phyloP scores from a whole-genome alignment of 2,113 vertebrate genomes.

The Lathamus discolor region DNA sequence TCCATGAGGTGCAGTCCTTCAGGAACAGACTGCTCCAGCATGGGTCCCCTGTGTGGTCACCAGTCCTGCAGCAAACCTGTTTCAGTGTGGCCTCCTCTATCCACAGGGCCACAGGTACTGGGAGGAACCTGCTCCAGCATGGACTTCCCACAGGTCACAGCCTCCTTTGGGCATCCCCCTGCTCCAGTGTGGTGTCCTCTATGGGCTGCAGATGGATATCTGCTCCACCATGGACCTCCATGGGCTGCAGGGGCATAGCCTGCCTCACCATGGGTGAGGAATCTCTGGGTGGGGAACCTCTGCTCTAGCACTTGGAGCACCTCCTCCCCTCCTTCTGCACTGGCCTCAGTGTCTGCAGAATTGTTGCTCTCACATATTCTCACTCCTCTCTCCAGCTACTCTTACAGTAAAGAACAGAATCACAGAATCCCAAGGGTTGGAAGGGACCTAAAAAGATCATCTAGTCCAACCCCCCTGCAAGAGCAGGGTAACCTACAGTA shows the following conservation, averaged over 20 bases:
- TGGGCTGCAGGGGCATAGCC: neutral
- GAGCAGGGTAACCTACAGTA: too few relatives aligned
- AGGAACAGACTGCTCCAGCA: neutral
- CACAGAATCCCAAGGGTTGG: too few relatives aligned
- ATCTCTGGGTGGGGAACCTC: neutral
- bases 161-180: neutral
- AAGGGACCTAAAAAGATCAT: too few relatives aligned
- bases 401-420: too few relatives aligned
- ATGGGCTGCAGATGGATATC: neutral
- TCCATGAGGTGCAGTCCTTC: neutral
- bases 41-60: accelerated
- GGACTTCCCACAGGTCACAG: neutral
- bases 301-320: accelerated
- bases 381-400: neutral
- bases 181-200: neutral
- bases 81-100: accelerated
- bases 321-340: neutral
- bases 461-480: too few relatives aligned
- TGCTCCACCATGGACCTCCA: accelerated
- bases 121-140: neutral
- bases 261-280: neutral
- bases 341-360: neutral
- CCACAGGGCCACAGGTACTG: neutral
- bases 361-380: neutral
- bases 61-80: neutral